Evolutionary conservation across 2,113 vertebrate species (phyloP).

Genomic region (Heterocephalus glaber): DNA sequence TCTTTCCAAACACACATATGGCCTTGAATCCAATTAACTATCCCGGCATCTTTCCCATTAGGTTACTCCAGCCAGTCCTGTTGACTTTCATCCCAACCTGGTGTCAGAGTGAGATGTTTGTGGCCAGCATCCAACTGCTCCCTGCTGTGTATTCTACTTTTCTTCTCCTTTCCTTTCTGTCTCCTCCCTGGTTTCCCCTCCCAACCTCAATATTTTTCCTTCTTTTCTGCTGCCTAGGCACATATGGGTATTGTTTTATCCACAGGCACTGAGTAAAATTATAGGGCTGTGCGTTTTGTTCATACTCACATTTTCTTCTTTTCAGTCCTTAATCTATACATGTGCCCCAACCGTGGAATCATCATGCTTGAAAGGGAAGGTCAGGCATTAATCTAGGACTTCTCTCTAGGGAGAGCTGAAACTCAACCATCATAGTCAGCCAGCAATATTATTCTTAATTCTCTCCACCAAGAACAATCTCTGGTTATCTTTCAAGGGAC

Average conservation of each 20-base stretch:
- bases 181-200: background rate
- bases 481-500: constrained; percentile 37
- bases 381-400: constrained; percentile 44
- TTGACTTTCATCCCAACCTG: background rate
- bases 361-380: constrained; percentile 15
- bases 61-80: background rate
- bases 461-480: constrained; percentile 18
- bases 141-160: background rate
- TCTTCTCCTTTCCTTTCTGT: background rate
- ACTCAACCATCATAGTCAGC: background rate
- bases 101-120: background rate
- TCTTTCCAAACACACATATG: background rate
- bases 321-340: background rate
- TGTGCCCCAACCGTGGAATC: background rate
- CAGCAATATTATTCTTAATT: constrained; percentile 58
- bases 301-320: background rate
- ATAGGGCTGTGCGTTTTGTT: background rate
- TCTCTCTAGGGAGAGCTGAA: constrained; percentile 31
- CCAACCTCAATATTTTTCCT: background rate
- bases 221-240: background rate
- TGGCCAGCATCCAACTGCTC: background rate
- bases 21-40: background rate
- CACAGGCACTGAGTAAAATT: background rate
- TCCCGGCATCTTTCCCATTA: background rate
- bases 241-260: background rate